phyloP scores from a whole-genome alignment of 2,888 invertebrate genomes.

The Aromia moschata region DNA sequence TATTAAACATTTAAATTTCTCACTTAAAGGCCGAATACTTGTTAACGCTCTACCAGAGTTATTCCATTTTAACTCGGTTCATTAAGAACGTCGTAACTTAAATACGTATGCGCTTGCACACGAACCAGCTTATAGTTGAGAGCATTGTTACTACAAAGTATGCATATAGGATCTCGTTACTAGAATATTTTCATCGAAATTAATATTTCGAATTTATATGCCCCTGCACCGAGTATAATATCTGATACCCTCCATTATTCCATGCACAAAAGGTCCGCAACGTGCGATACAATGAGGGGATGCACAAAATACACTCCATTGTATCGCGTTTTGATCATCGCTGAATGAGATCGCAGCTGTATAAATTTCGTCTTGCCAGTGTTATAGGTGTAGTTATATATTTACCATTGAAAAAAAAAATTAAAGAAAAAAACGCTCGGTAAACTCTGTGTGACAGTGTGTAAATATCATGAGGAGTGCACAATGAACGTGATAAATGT shows the following conservation, averaged over 20 bases:
- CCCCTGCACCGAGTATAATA: conserved; percentile 16
- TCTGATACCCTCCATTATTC: conserved; percentile 19
- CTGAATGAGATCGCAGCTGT: conserved; percentile 11
- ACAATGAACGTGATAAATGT: not conserved
- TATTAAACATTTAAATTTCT: too few relatives aligned
- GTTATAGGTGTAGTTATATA: not conserved
- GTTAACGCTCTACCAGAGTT: too few relatives aligned
- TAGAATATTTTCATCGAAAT: conserved; percentile 8
- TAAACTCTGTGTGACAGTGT: not conserved
- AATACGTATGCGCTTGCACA: too few relatives aligned
- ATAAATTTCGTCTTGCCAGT: not conserved
- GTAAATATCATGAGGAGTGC: not conserved
- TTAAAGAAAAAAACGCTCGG: not conserved
- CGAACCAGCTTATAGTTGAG: too few relatives aligned
- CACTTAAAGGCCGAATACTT: too few relatives aligned
- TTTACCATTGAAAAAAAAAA: not conserved
- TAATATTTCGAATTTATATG: conserved; percentile 20
- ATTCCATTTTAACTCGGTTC: too few relatives aligned
- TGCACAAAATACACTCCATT: conserved; percentile 13
- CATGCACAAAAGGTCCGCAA: conserved; percentile 13
- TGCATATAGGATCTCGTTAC: too few relatives aligned
- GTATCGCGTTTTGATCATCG: conserved; percentile 10
- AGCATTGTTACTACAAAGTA: too few relatives aligned
- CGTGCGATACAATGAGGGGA: conserved; percentile 14
- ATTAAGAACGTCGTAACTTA: too few relatives aligned